phyloP scores from a whole-genome alignment of 2,797 vertebrate species.

The Spheniscus humboldti region DNA sequence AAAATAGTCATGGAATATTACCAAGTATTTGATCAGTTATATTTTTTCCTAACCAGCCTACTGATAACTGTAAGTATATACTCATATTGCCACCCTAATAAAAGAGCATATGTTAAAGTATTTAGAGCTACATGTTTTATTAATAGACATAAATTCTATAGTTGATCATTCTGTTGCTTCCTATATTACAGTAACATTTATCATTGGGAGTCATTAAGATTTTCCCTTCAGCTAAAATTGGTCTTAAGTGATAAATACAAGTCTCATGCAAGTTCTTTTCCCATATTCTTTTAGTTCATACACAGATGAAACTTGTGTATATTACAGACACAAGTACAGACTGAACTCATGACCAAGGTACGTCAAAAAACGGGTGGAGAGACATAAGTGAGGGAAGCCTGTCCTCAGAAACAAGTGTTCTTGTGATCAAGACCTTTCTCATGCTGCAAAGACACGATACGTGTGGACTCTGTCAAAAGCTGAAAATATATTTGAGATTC shows the following conservation, averaged over 20 bases:
- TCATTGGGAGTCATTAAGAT: neutral
- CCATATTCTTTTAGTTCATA: neutral
- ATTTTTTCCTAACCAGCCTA: neutral
- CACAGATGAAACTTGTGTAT: neutral
- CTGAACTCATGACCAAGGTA: neutral
- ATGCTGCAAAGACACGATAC: neutral
- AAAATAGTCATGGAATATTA: neutral
- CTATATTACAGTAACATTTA: neutral
- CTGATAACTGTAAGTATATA: neutral
- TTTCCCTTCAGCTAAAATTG: neutral
- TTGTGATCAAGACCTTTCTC: neutral
- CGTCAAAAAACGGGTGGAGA: neutral
- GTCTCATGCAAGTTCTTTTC: neutral
- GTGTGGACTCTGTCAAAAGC: neutral
- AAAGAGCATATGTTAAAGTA: neutral
- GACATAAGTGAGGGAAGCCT: neutral
- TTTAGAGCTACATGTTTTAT: neutral
- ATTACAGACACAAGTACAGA: neutral
- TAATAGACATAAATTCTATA: neutral
- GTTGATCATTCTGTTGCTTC: neutral
- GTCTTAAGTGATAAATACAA: neutral
- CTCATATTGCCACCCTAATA: neutral
- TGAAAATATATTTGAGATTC: neutral
- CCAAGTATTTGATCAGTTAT: neutral
- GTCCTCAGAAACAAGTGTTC: neutral